Evolutionary conservation across 2,888 invertebrate species (phyloP).

Genomic region (Ischnus inquisitorius): DNA sequence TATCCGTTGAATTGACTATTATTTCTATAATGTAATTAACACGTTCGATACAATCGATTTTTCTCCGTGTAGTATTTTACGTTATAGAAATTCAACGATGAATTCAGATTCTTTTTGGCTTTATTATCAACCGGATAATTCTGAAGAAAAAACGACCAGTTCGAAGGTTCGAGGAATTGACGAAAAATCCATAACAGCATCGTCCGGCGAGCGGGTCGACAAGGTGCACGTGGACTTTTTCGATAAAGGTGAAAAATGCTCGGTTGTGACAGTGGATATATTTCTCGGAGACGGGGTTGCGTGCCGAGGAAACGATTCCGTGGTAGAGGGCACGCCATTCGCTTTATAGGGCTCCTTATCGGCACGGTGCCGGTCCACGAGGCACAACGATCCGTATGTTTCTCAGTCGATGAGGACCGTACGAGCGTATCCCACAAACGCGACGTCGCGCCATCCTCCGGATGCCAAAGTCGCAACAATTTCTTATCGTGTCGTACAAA

Average conservation of each 20-base stretch:
- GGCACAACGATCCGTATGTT: slow-evolving; percentile 76
- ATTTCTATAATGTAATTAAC: too few relatives aligned
- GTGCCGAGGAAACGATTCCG: slow-evolving; percentile 1
- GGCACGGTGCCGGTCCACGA: slow-evolving; percentile 81
- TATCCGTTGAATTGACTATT: too few relatives aligned
- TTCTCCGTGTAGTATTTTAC: too few relatives aligned
- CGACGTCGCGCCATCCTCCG: not conserved
- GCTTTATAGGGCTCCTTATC: slow-evolving; percentile 82
- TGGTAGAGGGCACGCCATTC: slow-evolving; percentile 72
- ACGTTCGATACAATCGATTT: too few relatives aligned
- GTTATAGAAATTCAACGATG: too few relatives aligned
- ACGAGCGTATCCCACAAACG: slow-evolving; percentile 1
- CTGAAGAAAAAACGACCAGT: slow-evolving; percentile 1
- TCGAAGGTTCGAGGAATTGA: slow-evolving; percentile 2
- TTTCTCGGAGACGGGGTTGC: slow-evolving; percentile 21
- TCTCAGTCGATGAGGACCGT: slow-evolving; percentile 35
- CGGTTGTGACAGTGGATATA: slow-evolving; percentile 41
- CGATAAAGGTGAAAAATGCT: slow-evolving; percentile 81
- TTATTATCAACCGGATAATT: not conserved
- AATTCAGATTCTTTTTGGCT: not conserved
- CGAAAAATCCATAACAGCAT: not conserved
- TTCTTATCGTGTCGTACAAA: not conserved
- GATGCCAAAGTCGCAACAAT: not conserved
- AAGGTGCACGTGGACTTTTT: slow-evolving; percentile 64
- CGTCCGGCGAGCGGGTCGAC: slow-evolving; percentile 31